These are phyloP conservation scores for Regulus satrapa DNA, from an alignment of 2,113 vertebrate genomes.

Conservation along the genomic window DNA sequence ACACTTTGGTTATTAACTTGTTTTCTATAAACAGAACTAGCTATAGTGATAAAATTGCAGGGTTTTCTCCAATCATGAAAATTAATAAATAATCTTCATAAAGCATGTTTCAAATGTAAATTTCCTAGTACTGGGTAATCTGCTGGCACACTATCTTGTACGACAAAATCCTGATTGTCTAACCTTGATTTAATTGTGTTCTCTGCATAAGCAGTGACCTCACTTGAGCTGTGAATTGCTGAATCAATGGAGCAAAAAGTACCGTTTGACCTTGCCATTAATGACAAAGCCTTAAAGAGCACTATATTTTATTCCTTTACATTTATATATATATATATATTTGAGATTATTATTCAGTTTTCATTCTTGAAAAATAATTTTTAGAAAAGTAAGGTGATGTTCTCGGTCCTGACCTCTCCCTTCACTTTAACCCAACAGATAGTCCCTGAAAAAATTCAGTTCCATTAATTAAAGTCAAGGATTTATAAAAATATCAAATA, in stretches of 20 bases:
- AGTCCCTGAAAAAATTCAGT: neutral
- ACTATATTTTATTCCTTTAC: slow-evolving; percentile 3
- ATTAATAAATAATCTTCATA: neutral
- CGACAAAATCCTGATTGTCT: slow-evolving; percentile 52
- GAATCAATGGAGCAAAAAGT: slow-evolving; percentile 70
- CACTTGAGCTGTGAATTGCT: slow-evolving; percentile 40
- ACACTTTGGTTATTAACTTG: neutral
- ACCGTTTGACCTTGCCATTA: slow-evolving; percentile 65
- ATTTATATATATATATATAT: neutral
- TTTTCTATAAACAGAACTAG: neutral
- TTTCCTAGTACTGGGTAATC: slow-evolving; percentile 15
- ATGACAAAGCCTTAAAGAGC: slow-evolving; percentile 45
- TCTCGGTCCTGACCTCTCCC: neutral
- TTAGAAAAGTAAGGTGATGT: neutral
- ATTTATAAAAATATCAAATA: slow-evolving; percentile 4
- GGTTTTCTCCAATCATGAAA: neutral
- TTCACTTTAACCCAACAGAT: neutral
- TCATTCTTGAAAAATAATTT: neutral
- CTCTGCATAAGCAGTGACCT: slow-evolving; percentile 65
- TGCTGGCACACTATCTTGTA: slow-evolving; percentile 39
- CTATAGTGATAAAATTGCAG: neutral
- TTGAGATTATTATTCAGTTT: neutral
- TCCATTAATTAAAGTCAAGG: neutral
- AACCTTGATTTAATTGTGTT: slow-evolving; percentile 69
- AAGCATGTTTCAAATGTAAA: neutral